Percentiles rank a stretch among this genome's conserved stretches.
Conservation (phyloP, 2,888 invertebrate genomes). For the Heteropelma amictum region DNA sequence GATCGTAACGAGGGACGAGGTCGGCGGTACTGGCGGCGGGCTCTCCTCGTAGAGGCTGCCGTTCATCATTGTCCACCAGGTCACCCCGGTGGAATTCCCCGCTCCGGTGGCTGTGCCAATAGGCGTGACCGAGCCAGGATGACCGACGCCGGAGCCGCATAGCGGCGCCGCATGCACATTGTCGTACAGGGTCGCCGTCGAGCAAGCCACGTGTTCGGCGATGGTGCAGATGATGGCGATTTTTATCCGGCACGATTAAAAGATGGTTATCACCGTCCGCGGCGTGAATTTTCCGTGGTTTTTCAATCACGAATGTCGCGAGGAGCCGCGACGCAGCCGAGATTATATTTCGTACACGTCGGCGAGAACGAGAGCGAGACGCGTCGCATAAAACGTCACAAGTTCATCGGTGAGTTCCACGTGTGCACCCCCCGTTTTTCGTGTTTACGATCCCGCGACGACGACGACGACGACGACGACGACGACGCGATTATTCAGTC, state of each 20-base stretch:
- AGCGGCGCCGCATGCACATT: slow-evolving; percentile 87
- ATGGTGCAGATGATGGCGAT: slow-evolving; percentile 82
- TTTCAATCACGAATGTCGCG: too few relatives aligned
- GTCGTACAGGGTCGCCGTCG: slow-evolving; percentile 91
- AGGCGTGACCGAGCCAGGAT: slow-evolving; percentile 77
- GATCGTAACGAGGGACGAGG: slow-evolving; percentile 77
- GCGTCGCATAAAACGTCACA: too few relatives aligned
- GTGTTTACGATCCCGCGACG: not conserved
- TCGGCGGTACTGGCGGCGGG: slow-evolving; percentile 79
- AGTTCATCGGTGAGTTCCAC: too few relatives aligned
- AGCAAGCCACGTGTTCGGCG: slow-evolving; percentile 88
- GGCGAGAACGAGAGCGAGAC: too few relatives aligned
- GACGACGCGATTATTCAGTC: slow-evolving; percentile 54
- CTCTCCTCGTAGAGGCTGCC: slow-evolving; percentile 88
- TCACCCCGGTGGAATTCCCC: slow-evolving; percentile 90
- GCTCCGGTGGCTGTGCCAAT: slow-evolving; percentile 86
- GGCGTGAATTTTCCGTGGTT: slow-evolving; percentile 29
- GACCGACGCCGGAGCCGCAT: slow-evolving; percentile 78
- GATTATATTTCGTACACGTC: too few relatives aligned
- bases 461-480: slow-evolving; percentile 15
- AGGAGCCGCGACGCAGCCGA: too few relatives aligned
- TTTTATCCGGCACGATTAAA: slow-evolving; percentile 68
- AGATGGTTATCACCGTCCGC: slow-evolving; percentile 61
- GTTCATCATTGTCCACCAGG: slow-evolving; percentile 92
- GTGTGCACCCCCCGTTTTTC: too few relatives aligned